These are phyloP conservation scores for Malurus leucopterus DNA, from an alignment of 2,797 vertebrate species.

Conservation along the genomic window DNA sequence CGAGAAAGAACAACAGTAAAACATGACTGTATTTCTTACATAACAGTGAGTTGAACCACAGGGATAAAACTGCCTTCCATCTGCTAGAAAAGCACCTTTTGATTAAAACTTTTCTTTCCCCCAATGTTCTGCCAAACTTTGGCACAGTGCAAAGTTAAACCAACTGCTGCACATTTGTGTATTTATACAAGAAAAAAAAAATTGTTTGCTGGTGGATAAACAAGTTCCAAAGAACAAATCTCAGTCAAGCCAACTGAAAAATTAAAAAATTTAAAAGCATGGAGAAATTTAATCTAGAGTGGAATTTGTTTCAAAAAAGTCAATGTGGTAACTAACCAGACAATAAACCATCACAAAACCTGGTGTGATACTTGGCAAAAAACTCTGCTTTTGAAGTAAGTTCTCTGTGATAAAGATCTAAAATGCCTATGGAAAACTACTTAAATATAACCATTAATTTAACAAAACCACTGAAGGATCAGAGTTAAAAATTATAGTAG, in stretches of 20 bases:
- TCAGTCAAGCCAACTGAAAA: not conserved
- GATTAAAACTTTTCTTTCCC: not conserved
- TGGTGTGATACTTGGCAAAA: not conserved
- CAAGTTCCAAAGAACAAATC: not conserved
- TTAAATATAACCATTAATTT: not conserved
- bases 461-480: not conserved
- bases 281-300: not conserved
- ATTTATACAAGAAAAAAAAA: not conserved
- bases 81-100: not conserved
- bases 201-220: not conserved
- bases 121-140: not conserved
- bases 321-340: not conserved
- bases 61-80: not conserved
- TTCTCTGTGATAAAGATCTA: slow-evolving; percentile 9
- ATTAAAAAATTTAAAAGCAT: not conserved
- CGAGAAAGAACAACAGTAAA: slow-evolving; percentile 10
- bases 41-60: not conserved
- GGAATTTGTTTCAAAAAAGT: slow-evolving; percentile 1
- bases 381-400: not conserved
- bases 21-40: not conserved
- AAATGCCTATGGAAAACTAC: not conserved
- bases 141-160: not conserved
- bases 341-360: not conserved
- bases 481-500: not conserved
- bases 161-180: not conserved